phyloP scores from a whole-genome alignment of 2,113 vertebrate genomes.

The Dasyprocta punctata region DNA sequence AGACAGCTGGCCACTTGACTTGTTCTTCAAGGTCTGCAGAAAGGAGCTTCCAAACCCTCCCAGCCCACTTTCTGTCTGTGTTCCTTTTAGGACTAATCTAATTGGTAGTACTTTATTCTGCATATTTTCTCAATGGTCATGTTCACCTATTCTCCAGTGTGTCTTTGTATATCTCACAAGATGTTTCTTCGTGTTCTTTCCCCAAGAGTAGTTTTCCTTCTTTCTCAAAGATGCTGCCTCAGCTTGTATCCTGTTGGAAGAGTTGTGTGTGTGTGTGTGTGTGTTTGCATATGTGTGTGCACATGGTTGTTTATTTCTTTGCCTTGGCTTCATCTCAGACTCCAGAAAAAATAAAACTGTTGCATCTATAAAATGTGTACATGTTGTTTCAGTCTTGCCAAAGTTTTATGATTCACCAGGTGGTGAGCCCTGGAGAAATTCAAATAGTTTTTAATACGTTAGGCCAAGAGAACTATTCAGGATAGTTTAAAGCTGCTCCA shows the following conservation, averaged over 20 bases:
- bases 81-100: not conserved
- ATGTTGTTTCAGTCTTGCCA: not conserved
- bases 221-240: not conserved
- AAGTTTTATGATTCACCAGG: not conserved
- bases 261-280: not conserved
- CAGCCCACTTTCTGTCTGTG: not conserved
- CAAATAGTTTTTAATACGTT: not conserved
- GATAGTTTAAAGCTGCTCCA: not conserved
- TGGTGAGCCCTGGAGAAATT: not conserved
- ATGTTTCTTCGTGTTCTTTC: not conserved
- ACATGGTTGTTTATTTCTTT: not conserved
- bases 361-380: not conserved
- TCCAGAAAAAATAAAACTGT: not conserved
- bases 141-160: not conserved
- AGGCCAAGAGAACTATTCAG: not conserved
- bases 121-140: not conserved
- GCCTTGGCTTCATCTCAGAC: not conserved
- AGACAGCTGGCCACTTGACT: not conserved
- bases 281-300: accelerated
- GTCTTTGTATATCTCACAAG: not conserved
- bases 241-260: not conserved
- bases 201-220: not conserved
- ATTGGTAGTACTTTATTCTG: not conserved
- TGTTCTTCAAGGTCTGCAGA: not conserved
- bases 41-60: not conserved